Evolutionary conservation across 2,797 vertebrate species (phyloP).

Genomic region (Arctocebus calabarensis): DNA sequence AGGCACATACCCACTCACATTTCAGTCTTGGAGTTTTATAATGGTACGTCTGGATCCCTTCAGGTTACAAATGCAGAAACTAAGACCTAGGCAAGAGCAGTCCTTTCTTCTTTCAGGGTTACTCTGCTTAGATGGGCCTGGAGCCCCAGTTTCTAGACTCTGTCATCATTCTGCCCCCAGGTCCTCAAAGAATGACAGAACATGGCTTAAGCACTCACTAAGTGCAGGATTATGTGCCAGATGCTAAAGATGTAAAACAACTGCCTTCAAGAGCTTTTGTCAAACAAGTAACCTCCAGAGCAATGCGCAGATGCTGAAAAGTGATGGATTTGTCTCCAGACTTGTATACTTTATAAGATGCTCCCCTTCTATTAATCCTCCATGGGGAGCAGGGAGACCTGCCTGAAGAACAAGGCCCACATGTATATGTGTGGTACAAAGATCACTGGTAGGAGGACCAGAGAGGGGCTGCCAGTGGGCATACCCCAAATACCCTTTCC

Average conservation of each 20-base stretch:
- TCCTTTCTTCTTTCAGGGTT: neutral
- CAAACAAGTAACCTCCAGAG: neutral
- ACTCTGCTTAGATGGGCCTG: neutral
- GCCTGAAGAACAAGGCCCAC: neutral
- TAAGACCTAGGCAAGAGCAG: neutral
- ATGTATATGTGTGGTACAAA: neutral
- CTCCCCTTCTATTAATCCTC: neutral
- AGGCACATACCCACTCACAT: neutral
- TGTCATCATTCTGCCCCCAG: neutral
- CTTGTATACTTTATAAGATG: neutral
- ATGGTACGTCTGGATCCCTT: neutral
- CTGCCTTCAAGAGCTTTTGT: neutral
- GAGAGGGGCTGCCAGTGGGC: neutral
- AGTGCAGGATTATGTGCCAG: neutral
- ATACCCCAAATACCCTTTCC: neutral
- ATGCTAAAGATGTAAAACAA: neutral
- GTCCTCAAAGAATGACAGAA: neutral
- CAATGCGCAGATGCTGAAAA: neutral
- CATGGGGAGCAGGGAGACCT: neutral
- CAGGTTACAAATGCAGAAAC: neutral
- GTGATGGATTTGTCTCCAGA: neutral
- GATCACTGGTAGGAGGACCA: neutral
- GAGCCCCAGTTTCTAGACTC: neutral
- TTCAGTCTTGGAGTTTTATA: slow-evolving; percentile 2
- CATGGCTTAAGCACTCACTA: neutral